Percentiles rank a stretch among this genome's conserved stretches.
phyloP scores from a whole-genome alignment of 2,113 vertebrate genomes.

The Taxidea taxus region DNA sequence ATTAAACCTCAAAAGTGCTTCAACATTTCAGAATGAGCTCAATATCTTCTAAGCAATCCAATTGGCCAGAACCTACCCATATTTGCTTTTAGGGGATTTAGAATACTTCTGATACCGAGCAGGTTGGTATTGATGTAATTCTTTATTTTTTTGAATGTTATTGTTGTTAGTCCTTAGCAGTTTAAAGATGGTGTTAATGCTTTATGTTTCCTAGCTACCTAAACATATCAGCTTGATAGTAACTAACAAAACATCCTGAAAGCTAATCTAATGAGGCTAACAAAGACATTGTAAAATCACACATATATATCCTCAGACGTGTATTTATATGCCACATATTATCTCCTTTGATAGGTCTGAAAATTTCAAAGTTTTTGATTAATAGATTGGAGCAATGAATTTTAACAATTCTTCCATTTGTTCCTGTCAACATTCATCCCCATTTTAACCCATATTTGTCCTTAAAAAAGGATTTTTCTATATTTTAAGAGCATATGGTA shows the following conservation, averaged over 20 bases:
- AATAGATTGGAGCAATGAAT: not conserved
- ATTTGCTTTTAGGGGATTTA: not conserved
- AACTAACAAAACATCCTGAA: not conserved
- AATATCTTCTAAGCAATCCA: not conserved
- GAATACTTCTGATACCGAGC: not conserved
- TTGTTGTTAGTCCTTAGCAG: not conserved
- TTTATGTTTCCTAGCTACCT: not conserved
- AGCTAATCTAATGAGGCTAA: not conserved
- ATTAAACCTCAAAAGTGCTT: not conserved
- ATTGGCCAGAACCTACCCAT: not conserved
- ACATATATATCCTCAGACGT: not conserved
- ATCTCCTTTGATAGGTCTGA: not conserved
- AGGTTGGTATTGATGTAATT: not conserved
- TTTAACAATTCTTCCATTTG: not conserved
- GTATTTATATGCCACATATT: not conserved
- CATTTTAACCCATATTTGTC: not conserved
- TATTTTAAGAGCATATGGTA: not conserved
- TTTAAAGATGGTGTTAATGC: not conserved
- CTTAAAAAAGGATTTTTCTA: not conserved
- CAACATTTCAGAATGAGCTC: not conserved
- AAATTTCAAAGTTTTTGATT: not conserved
- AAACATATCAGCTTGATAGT: not conserved
- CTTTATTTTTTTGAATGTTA: not conserved
- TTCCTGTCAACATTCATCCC: not conserved
- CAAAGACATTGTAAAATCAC: not conserved